These are phyloP conservation scores for Luperina testacea DNA, from an alignment of 2,888 invertebrate genomes.

Conservation along the genomic window DNA sequence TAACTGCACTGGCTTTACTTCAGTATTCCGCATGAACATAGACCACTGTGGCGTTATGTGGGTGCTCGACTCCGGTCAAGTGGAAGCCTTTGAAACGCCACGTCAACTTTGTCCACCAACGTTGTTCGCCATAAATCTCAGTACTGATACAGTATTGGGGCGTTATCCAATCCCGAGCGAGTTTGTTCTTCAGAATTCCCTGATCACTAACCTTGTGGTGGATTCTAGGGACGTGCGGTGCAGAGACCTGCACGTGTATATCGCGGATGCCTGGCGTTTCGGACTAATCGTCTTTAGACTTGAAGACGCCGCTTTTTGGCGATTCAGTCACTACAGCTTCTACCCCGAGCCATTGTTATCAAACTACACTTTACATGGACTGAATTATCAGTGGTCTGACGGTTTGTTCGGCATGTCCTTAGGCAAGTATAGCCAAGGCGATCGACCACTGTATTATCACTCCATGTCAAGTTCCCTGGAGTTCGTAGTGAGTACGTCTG, in stretches of 20 bases:
- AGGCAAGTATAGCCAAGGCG: conserved; percentile 89
- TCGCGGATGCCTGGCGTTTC: conserved; percentile 93
- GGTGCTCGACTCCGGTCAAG: conserved; percentile 95
- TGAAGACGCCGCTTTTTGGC: conserved; percentile 91
- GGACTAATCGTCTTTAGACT: conserved; percentile 91
- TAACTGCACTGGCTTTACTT: conserved; percentile 92
- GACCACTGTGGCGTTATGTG: conserved; percentile 95
- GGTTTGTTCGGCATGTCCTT: conserved; percentile 94
- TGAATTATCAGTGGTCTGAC: conserved; percentile 95
- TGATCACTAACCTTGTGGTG: conserved; percentile 92
- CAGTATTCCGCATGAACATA: conserved; percentile 94
- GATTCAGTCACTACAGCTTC: conserved; percentile 92
- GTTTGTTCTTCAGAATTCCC: conserved; percentile 92
- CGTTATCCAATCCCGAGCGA: conserved; percentile 92
- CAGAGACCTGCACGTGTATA: conserved; percentile 91
- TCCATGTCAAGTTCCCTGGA: conserved; percentile 95
- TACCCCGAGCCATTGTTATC: conserved; percentile 93
- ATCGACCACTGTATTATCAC: conserved; percentile 94
- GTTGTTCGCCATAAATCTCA: conserved; percentile 93
- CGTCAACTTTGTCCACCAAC: conserved; percentile 93
- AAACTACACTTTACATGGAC: conserved; percentile 93
- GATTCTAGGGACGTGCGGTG: conserved; percentile 92
- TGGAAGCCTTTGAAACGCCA: conserved; percentile 91
- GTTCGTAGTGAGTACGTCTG: conserved; percentile 93
- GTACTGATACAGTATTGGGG: conserved; percentile 91